These are phyloP conservation scores for Drosophila arizonae DNA, from an alignment of 1,140 invertebrate species.

Conservation along the genomic window DNA sequence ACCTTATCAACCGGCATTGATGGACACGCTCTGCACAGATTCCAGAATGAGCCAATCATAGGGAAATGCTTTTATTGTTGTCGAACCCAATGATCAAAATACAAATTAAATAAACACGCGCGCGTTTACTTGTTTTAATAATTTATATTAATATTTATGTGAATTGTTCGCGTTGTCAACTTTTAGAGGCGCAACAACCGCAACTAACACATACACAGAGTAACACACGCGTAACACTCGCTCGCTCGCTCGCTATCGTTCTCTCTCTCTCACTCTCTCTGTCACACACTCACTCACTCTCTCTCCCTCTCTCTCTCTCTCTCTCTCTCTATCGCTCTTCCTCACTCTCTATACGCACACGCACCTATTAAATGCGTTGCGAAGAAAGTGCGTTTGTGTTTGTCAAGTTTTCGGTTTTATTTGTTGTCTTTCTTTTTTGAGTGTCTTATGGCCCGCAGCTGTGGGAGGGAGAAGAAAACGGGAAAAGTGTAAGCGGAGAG, in stretches of 20 bases:
- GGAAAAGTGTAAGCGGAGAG: slow-evolving; percentile 39
- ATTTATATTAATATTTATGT: slow-evolving; percentile 22
- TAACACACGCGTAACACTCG: slow-evolving; percentile 42
- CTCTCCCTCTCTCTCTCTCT: slow-evolving; percentile 28
- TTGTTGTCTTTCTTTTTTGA: slow-evolving; percentile 31
- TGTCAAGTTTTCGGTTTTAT: slow-evolving; percentile 53
- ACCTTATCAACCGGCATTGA: slow-evolving; percentile 97
- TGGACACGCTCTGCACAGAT: slow-evolving; percentile 95
- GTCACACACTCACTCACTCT: slow-evolving; percentile 16
- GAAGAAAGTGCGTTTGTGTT: slow-evolving; percentile 72
- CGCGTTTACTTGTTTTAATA: slow-evolving; percentile 41
- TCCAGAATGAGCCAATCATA: slow-evolving; percentile 97
- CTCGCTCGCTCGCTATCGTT: slow-evolving; percentile 13
- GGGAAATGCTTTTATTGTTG: slow-evolving; percentile 82
- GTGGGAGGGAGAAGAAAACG: slow-evolving; percentile 16
- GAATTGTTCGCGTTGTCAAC: slow-evolving; percentile 35
- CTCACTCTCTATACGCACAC: slow-evolving; percentile 58
- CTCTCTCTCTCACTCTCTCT: slow-evolving; percentile 15
- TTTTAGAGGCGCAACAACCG: slow-evolving; percentile 54
- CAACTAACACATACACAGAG: slow-evolving; percentile 16
- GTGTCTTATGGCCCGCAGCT: slow-evolving; percentile 13
- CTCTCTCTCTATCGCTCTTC: slow-evolving; percentile 41
- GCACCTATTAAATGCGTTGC: slow-evolving; percentile 70
- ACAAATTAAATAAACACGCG: slow-evolving; percentile 64
- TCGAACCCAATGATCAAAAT: slow-evolving; percentile 66